Evolutionary conservation across 2,797 vertebrate genomes (phyloP).

Genomic region (Notamacropus eugenii): DNA sequence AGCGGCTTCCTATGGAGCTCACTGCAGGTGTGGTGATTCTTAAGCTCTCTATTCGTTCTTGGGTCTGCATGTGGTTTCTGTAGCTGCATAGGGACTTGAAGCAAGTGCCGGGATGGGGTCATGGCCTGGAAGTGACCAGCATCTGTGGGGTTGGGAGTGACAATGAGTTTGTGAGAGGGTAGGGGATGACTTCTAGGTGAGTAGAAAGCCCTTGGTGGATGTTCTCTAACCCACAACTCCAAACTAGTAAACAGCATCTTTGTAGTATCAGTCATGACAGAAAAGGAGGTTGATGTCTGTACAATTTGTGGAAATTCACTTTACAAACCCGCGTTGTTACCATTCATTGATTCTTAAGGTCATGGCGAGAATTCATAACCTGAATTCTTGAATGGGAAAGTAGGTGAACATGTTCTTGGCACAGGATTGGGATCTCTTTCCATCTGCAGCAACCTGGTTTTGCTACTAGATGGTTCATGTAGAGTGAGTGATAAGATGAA

Average conservation of each 20-base stretch:
- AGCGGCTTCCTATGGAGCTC: not conserved
- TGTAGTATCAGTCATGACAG: not conserved
- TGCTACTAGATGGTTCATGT: constrained; percentile 53
- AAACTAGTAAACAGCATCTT: not conserved
- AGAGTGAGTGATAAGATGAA: constrained; percentile 34
- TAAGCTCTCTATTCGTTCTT: not conserved
- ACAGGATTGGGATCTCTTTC: not conserved
- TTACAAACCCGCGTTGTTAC: constrained; percentile 6
- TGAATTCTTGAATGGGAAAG: not conserved
- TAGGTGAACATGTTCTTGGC: not conserved
- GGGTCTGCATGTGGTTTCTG: not conserved
- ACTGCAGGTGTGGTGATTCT: not conserved
- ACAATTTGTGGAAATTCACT: constrained; percentile 24
- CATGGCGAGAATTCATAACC: not conserved
- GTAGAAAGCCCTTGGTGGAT: not conserved
- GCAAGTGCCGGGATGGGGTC: not conserved
- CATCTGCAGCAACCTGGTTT: constrained; percentile 41
- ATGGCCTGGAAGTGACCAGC: constrained; percentile 4
- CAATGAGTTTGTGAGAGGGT: not conserved
- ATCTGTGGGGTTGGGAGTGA: not conserved
- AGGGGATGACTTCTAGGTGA: not conserved
- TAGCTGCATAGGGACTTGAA: not conserved
- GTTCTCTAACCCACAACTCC: constrained; percentile 17
- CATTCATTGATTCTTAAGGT: constrained; percentile 17
- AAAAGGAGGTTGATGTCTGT: not conserved